Evolutionary conservation across 2,797 vertebrate genomes (phyloP), one percentile per base, ranked within the genome.

Genomic region (Passerculus sandwichensis): DNA sequence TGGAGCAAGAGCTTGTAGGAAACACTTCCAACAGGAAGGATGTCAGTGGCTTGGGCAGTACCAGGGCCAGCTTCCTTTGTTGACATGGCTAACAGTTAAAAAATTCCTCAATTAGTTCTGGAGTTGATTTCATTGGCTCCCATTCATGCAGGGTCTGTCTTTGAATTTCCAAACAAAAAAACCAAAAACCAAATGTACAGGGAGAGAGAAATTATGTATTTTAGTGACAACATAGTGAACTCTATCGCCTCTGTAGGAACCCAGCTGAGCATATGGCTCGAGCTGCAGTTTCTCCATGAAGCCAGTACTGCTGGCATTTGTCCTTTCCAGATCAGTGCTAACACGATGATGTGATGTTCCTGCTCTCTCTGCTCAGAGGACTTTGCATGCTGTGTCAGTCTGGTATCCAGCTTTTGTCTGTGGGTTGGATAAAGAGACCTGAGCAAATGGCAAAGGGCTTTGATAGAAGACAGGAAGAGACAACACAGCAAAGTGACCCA

Each of bases 261-360:
- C 91, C 94, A 91, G 88, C 94, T 88, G 84, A 94, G 91, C 95
- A 94, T 94, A 95, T 92, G 94, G 95, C 92, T 92, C 1, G 0
- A 84, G 83, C 64, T 94, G 91, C 4, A 9, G 71, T 75, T 96
- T 82, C 90, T 65, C 38, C 67, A 61, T 76, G 75, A 91, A 93
- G 82, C 65, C 66, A 26, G 88, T 42, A 83, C 91, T 91, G 83
- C 93, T 92, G 83, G 92, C 65, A 67, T 93, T 96, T 92, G 89
- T 96, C 95, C 95, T 96, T 96, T 94, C 91, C 94, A 97, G 90
- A 93, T 96, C 95, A 95, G 73, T 60, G 93, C 86, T 88, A 93
- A 88, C 83, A 74, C 13, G 27, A 88, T 96, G 94, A 85, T 91
- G 82, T 54, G 81, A 93, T 87, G 80, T 69, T 95, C 89, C 73